Percentiles rank a stretch among this genome's conserved stretches.
Conservation (phyloP, 2,113 vertebrate species). For the Pterocles gutturalis region DNA sequence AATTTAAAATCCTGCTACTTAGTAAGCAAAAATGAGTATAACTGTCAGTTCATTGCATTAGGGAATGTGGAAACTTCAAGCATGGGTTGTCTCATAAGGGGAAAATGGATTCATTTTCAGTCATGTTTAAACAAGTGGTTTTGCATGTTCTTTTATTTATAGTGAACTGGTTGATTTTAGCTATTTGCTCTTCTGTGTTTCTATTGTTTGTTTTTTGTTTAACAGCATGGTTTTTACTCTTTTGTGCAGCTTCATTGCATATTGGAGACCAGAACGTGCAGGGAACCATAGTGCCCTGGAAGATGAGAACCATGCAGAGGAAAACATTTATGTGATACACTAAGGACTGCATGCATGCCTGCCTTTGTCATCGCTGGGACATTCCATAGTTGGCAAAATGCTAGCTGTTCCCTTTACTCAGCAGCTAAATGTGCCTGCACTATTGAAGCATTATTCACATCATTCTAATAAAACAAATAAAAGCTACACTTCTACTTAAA, state of each 20-base stretch:
- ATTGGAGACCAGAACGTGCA: neutral
- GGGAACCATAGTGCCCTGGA: conserved; percentile 12
- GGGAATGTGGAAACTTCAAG: neutral
- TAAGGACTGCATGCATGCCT: neutral
- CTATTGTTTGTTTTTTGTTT: neutral
- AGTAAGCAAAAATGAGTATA: neutral
- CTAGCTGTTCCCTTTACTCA: conserved; percentile 20
- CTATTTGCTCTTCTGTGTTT: neutral
- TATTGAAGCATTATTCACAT: neutral
- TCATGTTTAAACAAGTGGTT: neutral
- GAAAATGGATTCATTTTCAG: neutral
- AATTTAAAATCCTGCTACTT: neutral
- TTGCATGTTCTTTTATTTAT: neutral
- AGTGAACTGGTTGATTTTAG: neutral
- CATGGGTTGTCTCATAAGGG: neutral
- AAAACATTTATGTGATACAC: conserved; percentile 51
- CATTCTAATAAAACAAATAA: conserved; percentile 43
- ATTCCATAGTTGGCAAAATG: neutral
- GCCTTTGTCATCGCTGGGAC: neutral
- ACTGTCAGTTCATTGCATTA: neutral
- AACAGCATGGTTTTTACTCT: neutral
- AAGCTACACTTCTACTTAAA: neutral
- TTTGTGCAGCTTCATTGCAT: conserved; percentile 23
- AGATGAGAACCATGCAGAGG: conserved; percentile 31
- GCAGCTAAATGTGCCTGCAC: neutral